A percentile compares a stretch with the other conserved stretches of the same genome.
Conservation (phyloP, 2,888 invertebrate species). For the Taenaris catops region DNA sequence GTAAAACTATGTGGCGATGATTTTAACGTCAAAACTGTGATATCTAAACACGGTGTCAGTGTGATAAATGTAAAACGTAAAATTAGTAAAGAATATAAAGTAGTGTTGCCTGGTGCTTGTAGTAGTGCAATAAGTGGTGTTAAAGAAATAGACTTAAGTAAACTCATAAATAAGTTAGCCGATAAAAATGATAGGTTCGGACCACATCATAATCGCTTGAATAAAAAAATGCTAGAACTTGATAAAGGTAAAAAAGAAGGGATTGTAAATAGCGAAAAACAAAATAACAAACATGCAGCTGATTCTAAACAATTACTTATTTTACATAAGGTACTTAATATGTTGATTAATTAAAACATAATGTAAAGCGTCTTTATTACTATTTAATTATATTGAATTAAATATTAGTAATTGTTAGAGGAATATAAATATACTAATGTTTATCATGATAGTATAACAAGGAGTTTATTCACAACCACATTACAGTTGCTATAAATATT, state of each 20-base stretch:
- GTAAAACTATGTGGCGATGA: constrained; percentile 54
- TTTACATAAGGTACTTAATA: constrained; percentile 29
- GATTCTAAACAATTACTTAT: constrained; percentile 21
- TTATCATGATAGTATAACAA: too few species aligned
- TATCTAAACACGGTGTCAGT: constrained; percentile 28
- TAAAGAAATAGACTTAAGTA: constrained; percentile 12
- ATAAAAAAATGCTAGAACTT: constrained; percentile 23
- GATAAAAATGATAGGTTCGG: constrained; percentile 13
- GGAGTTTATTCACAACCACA: too few species aligned
- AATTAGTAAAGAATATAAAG: constrained; percentile 27
- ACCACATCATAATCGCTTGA: too few species aligned
- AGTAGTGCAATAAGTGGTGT: constrained; percentile 26
- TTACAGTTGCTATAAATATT: too few species aligned
- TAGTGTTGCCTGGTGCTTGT: constrained; percentile 36
- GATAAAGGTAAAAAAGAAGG: constrained; percentile 9
- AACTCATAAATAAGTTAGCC: constrained; percentile 8
- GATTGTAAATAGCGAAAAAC: constrained; percentile 5
- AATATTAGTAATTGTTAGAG: too few species aligned
- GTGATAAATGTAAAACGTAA: constrained; percentile 30
- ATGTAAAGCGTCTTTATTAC: too few species aligned
- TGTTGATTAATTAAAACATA: too few species aligned
- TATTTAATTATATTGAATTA: too few species aligned
- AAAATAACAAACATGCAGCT: constrained; percentile 5
- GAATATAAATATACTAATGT: too few species aligned
- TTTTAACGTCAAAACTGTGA: constrained; percentile 37